Percentiles rank a stretch among this genome's conserved stretches.
These are phyloP conservation scores for Amphipoea oculea DNA, from an alignment of 2,888 invertebrate genomes.

Conservation along the genomic window DNA sequence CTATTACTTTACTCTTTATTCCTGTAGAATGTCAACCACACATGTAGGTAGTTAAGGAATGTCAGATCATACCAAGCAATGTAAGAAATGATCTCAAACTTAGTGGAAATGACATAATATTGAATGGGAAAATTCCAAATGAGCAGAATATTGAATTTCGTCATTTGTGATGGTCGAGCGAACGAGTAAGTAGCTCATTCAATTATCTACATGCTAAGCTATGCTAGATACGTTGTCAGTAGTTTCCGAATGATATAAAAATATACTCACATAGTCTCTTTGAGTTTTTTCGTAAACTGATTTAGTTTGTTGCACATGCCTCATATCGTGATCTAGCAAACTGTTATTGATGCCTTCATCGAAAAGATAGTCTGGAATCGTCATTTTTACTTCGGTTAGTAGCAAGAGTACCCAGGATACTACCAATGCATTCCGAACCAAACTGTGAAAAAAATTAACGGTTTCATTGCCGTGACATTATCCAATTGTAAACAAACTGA, in stretches of 20 bases:
- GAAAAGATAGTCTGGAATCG: constrained; percentile 85
- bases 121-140: neutral
- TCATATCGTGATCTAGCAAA: constrained; percentile 83
- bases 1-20: neutral
- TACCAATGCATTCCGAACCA: constrained; percentile 15
- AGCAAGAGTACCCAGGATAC: constrained; percentile 37
- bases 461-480: constrained; percentile 70
- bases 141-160: neutral
- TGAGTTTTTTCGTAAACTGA: constrained; percentile 81
- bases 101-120: neutral
- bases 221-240: neutral
- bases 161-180: neutral
- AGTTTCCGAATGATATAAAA: neutral
- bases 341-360: constrained; percentile 85
- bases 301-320: constrained; percentile 77
- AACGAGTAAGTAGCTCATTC: neutral
- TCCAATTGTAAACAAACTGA: constrained; percentile 79
- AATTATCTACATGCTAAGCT: neutral
- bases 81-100: neutral
- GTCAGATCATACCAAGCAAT: neutral
- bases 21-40: neutral
- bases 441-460: constrained; percentile 63
- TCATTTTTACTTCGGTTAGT: constrained; percentile 51
- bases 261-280: constrained; percentile 83
- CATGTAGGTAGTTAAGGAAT: too few relatives aligned